Evolutionary conservation across 2,888 invertebrate genomes (phyloP).

Genomic region (Saturnia japonica): DNA sequence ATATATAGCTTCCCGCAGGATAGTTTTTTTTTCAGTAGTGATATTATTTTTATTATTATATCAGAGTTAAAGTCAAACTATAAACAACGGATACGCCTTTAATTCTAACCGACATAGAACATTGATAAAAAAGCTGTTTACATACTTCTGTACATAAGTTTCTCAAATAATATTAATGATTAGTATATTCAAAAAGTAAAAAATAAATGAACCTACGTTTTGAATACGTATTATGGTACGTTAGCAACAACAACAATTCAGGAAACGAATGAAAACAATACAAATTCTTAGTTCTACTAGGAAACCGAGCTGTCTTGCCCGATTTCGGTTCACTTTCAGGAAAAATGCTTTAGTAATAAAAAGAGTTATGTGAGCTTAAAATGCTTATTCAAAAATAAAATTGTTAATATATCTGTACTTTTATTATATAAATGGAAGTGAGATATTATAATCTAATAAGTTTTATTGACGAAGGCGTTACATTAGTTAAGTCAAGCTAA

Average conservation of each 20-base stretch:
- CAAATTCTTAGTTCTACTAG: background rate
- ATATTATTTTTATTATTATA: background rate
- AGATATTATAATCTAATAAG: background rate
- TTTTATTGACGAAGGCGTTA: too few species aligned
- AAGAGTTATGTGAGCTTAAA: background rate
- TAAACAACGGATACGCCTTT: too few species aligned
- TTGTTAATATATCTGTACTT: background rate
- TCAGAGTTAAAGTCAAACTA: background rate
- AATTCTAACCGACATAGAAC: background rate
- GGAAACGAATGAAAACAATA: background rate
- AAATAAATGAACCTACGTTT: background rate
- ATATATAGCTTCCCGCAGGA: too few species aligned
- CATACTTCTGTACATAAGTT: background rate
- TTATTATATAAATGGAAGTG: background rate
- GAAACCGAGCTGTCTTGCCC: background rate
- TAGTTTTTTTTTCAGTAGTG: too few species aligned
- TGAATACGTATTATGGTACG: too few species aligned
- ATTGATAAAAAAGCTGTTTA: background rate
- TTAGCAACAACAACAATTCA: background rate
- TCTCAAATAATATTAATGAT: background rate
- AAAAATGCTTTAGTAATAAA: background rate
- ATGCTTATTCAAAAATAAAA: background rate
- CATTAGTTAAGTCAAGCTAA: too few species aligned
- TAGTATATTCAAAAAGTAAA: background rate
- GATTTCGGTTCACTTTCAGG: background rate